phyloP scores from a whole-genome alignment of 2,797 vertebrate genomes.

The Melanotaenia trifasciata region DNA sequence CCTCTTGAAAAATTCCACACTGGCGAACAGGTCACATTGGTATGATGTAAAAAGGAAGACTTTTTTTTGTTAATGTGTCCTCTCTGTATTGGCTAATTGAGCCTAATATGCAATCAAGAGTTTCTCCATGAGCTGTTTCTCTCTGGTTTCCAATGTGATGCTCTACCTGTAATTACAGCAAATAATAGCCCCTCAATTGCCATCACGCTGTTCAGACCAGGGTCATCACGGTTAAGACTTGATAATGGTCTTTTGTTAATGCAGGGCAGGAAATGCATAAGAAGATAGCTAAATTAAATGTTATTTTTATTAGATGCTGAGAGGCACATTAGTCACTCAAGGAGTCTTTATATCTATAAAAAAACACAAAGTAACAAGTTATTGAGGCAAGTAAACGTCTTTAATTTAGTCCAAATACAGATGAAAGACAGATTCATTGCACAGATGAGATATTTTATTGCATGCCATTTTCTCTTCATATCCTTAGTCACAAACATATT shows the following conservation, averaged over 20 bases:
- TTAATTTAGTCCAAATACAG: conserved; percentile 26
- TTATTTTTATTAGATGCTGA: conserved; percentile 57
- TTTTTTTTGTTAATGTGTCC: conserved; percentile 46
- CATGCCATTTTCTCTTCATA: conserved; percentile 65
- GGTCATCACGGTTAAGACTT: conserved; percentile 73
- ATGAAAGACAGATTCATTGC: conserved; percentile 52
- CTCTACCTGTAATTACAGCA: conserved; percentile 76
- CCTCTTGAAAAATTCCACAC: conserved; percentile 25
- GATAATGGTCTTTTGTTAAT: conserved; percentile 70
- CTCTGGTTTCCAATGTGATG: conserved; percentile 70
- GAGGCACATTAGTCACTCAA: conserved; percentile 36
- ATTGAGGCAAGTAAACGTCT: conserved; percentile 31
- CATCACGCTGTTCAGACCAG: conserved; percentile 64
- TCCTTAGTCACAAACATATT: conserved; percentile 19
- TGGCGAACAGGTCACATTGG: conserved; percentile 14
- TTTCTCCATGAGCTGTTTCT: conserved; percentile 56
- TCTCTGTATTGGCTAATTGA: conserved; percentile 66
- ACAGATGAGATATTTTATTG: conserved; percentile 79
- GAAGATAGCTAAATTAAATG: conserved; percentile 56
- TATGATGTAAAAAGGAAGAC: conserved; percentile 37
- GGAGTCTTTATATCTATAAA: conserved; percentile 6
- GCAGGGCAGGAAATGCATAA: conserved; percentile 65
- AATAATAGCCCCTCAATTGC: conserved; percentile 73
- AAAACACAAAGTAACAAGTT: conserved; percentile 15
- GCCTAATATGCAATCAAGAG: conserved; percentile 78